phyloP scores from a whole-genome alignment of 2,797 vertebrate species.

The Rousettus madagascariensis region DNA sequence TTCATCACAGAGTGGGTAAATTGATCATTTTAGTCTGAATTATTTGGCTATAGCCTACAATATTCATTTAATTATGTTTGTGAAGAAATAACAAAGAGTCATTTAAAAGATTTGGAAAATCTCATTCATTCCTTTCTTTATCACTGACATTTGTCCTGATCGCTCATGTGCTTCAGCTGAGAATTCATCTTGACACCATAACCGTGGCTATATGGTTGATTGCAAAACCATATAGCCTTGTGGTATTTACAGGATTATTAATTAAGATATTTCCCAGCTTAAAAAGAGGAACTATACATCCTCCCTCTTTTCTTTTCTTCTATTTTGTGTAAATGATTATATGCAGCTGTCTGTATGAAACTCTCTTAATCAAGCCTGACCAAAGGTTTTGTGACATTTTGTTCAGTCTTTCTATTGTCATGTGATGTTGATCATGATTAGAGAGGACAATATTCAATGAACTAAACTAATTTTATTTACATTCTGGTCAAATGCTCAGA shows the following conservation, averaged over 20 bases:
- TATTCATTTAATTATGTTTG: slow-evolving; percentile 78
- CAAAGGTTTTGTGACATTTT: background rate
- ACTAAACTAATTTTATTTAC: background rate
- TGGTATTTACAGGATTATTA: slow-evolving; percentile 67
- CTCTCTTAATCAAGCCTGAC: background rate
- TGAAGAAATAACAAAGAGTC: slow-evolving; percentile 75
- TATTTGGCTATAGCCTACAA: slow-evolving; percentile 72
- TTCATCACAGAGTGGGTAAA: slow-evolving; percentile 78
- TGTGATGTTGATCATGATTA: background rate
- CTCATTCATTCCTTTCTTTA: slow-evolving; percentile 63
- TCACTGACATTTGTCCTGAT: slow-evolving; percentile 68
- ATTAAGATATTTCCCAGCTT: slow-evolving; percentile 66
- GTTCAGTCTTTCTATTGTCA: background rate
- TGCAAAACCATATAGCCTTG: slow-evolving; percentile 62
- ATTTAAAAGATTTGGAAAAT: slow-evolving; percentile 72
- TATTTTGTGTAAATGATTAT: background rate
- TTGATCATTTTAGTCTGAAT: slow-evolving; percentile 79
- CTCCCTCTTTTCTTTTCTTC: background rate
- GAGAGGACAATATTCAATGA: background rate
- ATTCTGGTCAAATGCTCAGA: slow-evolving; percentile 51
- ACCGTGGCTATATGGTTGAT: slow-evolving; percentile 69
- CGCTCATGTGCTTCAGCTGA: slow-evolving; percentile 63
- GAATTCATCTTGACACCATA: slow-evolving; percentile 70
- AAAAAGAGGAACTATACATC: slow-evolving; percentile 31
- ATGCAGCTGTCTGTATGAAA: background rate